phyloP scores from a whole-genome alignment of 2,113 vertebrate species.

The Poeciliopsis occidentalis region DNA sequence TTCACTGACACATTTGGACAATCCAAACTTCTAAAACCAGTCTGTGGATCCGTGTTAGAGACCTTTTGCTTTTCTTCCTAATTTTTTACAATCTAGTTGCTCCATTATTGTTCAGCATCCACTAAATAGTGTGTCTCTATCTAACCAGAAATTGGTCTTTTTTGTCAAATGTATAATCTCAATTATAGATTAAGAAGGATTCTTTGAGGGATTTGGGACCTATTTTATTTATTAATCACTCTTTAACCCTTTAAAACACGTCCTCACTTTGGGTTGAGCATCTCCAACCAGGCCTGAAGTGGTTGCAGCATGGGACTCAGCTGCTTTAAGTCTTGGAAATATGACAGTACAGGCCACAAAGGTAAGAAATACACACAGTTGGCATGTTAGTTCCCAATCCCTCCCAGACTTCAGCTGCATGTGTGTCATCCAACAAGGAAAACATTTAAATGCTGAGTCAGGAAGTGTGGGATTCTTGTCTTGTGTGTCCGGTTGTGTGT shows the following conservation, averaged over 20 bases:
- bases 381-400: conserved; percentile 25
- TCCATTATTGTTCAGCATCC: not conserved
- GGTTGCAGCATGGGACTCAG: conserved; percentile 82
- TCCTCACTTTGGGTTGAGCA: not conserved
- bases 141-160: not conserved
- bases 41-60: not conserved
- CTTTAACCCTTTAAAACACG: not conserved
- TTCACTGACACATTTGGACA: not conserved
- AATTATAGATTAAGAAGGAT: not conserved
- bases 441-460: conserved; percentile 45
- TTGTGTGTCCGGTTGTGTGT: conserved; percentile 3
- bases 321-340: conserved; percentile 85
- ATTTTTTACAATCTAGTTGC: not conserved
- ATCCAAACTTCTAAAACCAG: not conserved
- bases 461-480: not conserved
- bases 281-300: conserved; percentile 12
- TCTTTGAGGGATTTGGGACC: no score
- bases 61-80: not conserved
- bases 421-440: conserved; percentile 27
- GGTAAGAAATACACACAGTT: conserved; percentile 58
- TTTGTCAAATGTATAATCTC: not conserved
- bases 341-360: conserved; percentile 77
- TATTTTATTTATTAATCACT: not conserved
- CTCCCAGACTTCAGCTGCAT: not conserved
- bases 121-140: not conserved